Evolutionary conservation across 2,113 vertebrate species (phyloP).

Genomic region (Lagopus leucura): DNA sequence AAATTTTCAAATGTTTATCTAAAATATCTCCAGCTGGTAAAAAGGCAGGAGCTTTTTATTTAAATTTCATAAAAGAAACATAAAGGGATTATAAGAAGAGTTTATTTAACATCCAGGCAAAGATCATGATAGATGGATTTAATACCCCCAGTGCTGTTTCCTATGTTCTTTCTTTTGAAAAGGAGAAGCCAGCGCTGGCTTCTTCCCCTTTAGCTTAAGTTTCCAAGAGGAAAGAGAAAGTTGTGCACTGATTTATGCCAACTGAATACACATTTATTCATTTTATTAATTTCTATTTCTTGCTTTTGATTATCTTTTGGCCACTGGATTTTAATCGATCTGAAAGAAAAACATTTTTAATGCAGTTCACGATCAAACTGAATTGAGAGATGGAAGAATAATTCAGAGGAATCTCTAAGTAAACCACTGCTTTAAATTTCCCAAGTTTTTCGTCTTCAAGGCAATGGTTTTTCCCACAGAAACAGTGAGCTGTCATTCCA

Average conservation of each 20-base stretch:
- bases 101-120: neutral
- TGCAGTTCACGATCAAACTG: neutral
- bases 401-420: neutral
- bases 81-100: neutral
- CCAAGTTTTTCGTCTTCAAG: neutral
- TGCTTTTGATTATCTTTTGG: conserved; percentile 4
- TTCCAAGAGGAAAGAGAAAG: neutral
- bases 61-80: neutral
- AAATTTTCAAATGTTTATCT: neutral
- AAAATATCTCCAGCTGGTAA: neutral
- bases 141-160: neutral
- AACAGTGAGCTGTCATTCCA: neutral
- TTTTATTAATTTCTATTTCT: neutral
- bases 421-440: conserved; percentile 4
- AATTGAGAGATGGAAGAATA: neutral
- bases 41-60: neutral
- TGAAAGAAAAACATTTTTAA: neutral
- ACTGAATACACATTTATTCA: neutral
- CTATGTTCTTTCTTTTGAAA: conserved; percentile 9
- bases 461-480: neutral
- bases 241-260: neutral
- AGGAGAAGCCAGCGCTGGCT: neutral
- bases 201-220: neutral
- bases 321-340: neutral
- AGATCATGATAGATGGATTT: neutral